Evolutionary conservation across 2,113 vertebrate species (phyloP), one percentile per base, ranked within the genome.

Genomic region (Microtus montanus): DNA sequence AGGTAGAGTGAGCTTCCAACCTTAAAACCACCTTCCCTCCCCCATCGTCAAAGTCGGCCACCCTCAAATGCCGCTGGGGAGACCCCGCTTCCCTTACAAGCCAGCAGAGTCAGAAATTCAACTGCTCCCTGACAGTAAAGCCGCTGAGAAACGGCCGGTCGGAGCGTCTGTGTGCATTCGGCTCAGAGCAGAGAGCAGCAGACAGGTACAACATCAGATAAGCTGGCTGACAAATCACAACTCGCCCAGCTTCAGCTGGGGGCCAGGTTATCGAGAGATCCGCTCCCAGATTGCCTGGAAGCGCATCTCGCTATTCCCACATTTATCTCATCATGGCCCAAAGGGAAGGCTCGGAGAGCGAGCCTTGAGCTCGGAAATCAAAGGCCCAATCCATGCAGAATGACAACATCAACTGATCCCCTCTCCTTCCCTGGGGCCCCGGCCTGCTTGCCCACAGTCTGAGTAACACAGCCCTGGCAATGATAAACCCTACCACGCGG

Each of bases 201-300:
- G 22, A 93, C 35, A 47, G 22, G 28, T 38, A 86, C 35, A 49
- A 35, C 52, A 75, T 20, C 47, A 68, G 52, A 44, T 35, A 87
- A 95, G 74, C 15, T 90, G 87, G 64, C 54, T 93, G 61, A 82
- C 95, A 92, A 94, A 87, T 74, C 66, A 88, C 58, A 92, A 82
- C 38, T 58, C 88, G 52, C 61, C 71, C 77, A 70, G 33, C 30
- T 74, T 86, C 20, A 88, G 54, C 19, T 7, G 17, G 20, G 30
- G 49, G 33, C 63, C 41, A 15, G 41, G 38, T 95, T 92, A 89
- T 61, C 73, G 70, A 38, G 2, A 64, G 58, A 74, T 70, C 33
- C 7, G 63, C 30, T 47, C 52, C 47, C 20, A 49, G 35, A 54
- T 47, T 35, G 79, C 47, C 47, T 74, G 47, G 63, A 30, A 96